Percentiles rank a stretch among this genome's conserved stretches.
These are phyloP conservation scores for Adela reaumurella DNA, from an alignment of 2,888 invertebrate genomes.

Conservation along the genomic window DNA sequence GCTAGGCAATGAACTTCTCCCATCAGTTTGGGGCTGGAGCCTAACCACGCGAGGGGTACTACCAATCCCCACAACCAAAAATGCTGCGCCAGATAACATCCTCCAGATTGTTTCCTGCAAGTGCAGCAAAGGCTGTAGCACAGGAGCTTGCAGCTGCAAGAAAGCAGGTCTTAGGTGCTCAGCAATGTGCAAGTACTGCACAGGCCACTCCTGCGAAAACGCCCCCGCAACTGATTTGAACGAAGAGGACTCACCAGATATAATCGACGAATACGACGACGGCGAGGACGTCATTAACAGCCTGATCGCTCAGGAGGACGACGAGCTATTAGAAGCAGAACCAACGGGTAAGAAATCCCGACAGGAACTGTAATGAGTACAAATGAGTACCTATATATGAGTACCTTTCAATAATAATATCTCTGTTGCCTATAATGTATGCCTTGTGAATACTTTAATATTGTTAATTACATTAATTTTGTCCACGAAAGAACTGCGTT, in stretches of 20 bases:
- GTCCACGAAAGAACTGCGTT: too few relatives aligned
- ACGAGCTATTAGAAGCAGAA: slow-evolving; percentile 2
- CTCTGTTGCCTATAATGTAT: too few relatives aligned
- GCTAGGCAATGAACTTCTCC: slow-evolving; percentile 4
- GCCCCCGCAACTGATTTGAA: not conserved
- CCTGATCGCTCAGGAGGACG: slow-evolving; percentile 2
- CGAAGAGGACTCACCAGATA: too few relatives aligned
- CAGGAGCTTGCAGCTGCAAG: not conserved
- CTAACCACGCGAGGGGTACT: not conserved
- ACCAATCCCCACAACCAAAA: not conserved
- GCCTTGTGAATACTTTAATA: too few relatives aligned
- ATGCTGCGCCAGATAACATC: not conserved
- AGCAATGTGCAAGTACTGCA: slow-evolving; percentile 4
- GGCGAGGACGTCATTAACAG: not conserved
- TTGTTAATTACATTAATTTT: too few relatives aligned
- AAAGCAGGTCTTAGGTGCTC: slow-evolving; percentile 3
- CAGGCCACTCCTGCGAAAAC: slow-evolving; percentile 5
- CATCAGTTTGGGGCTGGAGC: slow-evolving; percentile 1
- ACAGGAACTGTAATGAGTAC: too few relatives aligned
- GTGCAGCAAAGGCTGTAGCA: slow-evolving; percentile 4
- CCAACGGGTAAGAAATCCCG: not conserved
- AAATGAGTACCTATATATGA: too few relatives aligned
- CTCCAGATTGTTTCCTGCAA: slow-evolving; percentile 2
- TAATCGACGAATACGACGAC: too few relatives aligned
- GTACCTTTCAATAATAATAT: too few relatives aligned